These are phyloP conservation scores for Melinaea menophilus DNA, from an alignment of 2,888 invertebrate species.

Conservation along the genomic window DNA sequence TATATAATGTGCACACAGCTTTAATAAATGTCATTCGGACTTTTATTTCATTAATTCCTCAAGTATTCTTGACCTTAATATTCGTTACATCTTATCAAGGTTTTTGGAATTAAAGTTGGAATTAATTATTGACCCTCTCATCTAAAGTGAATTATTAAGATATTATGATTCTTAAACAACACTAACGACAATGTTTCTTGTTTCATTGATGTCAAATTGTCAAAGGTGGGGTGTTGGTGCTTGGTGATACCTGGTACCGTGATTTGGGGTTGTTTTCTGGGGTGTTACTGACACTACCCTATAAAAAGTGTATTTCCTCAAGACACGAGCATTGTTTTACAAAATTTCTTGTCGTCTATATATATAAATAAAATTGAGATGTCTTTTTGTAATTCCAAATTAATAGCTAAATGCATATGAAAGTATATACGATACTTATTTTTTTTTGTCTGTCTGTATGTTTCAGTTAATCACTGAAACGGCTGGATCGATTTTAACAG, in stretches of 20 bases:
- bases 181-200: too few species aligned
- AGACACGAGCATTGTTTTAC: background rate
- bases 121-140: constrained; percentile 37
- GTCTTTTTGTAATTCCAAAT: too few species aligned
- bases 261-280: constrained; percentile 31
- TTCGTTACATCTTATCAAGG: constrained; percentile 42
- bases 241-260: constrained; percentile 54
- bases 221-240: constrained; percentile 51
- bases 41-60: constrained; percentile 11
- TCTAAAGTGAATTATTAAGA: constrained; percentile 25
- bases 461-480: too few species aligned
- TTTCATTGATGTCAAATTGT: background rate
- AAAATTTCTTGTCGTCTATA: background rate
- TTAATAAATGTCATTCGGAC: too few species aligned
- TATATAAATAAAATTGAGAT: too few species aligned
- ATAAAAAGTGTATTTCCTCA: background rate
- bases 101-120: constrained; percentile 41
- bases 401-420: too few species aligned
- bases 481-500: too few species aligned
- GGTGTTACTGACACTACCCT: constrained; percentile 33
- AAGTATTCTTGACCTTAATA: constrained; percentile 49
- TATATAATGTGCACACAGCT: background rate
- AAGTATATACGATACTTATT: too few species aligned
- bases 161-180: constrained; percentile 14
- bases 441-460: too few species aligned